Percentiles rank a stretch among this genome's conserved stretches.
Conservation (phyloP, 1,140 invertebrate genomes). For the Halesus radiatus region DNA sequence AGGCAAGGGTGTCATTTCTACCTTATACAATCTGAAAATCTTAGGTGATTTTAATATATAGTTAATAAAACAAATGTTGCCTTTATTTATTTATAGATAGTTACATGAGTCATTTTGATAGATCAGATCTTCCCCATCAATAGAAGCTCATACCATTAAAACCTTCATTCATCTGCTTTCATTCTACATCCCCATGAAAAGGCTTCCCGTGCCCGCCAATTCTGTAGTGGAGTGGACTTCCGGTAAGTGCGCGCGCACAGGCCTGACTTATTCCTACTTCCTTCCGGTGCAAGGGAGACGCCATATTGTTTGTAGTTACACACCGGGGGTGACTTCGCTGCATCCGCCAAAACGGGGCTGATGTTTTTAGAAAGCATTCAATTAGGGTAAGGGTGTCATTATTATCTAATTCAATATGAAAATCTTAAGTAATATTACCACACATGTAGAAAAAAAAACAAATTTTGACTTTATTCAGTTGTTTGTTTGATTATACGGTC, state of each 20-base stretch:
- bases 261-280: constrained; percentile 57
- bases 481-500: no score
- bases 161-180: constrained; percentile 20
- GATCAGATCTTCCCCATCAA: constrained; percentile 17
- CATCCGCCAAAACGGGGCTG: constrained; percentile 9
- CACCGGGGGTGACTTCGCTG: constrained; percentile 10
- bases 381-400: no score
- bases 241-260: constrained; percentile 53
- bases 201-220: constrained; percentile 35
- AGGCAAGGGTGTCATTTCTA: no score
- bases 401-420: not conserved
- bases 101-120: not conserved
- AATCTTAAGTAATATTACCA: not conserved
- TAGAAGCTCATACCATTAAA: constrained; percentile 10
- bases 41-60: no score
- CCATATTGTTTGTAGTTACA: constrained; percentile 53
- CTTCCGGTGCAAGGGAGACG: constrained; percentile 55
- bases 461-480: no score
- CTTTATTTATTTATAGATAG: no score
- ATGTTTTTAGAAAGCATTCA: not conserved
- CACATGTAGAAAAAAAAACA: no score
- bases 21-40: no score
- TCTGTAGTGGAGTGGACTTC: constrained; percentile 42
- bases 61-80: no score
- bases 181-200: constrained; percentile 23